Percentiles rank a stretch among this genome's conserved stretches.
These are phyloP conservation scores for Hydrotaea diabolus DNA, from an alignment of 2,888 invertebrate species.

Conservation along the genomic window DNA sequence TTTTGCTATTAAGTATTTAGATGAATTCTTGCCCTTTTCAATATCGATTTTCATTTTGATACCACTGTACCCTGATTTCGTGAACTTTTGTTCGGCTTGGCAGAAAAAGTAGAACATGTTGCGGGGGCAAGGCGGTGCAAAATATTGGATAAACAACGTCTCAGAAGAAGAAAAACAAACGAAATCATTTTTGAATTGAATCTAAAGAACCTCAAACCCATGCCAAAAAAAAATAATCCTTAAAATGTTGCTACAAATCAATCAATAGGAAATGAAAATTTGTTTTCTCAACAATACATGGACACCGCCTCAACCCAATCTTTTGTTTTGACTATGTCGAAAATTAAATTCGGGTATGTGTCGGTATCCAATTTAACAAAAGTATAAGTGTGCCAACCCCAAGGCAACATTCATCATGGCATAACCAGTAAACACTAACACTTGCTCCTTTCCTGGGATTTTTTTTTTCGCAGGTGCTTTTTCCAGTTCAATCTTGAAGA, in stretches of 20 bases:
- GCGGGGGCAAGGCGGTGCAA: neutral
- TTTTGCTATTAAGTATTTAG: too few species aligned
- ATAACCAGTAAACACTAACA: neutral
- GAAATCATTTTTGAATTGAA: constrained; percentile 48
- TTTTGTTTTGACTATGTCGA: neutral
- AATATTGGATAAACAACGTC: neutral
- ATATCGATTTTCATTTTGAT: neutral
- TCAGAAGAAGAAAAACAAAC: neutral
- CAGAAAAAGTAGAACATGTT: neutral
- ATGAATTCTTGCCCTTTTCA: too few species aligned
- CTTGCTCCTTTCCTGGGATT: too few species aligned
- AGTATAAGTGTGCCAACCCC: neutral
- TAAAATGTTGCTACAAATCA: constrained; percentile 20
- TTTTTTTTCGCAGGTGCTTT: neutral
- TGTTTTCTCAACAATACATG: constrained; percentile 15
- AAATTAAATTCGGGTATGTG: neutral
- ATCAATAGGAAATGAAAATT: constrained; percentile 28
- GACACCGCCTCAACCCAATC: neutral
- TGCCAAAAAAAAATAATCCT: constrained; percentile 2
- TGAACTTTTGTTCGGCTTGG: neutral
- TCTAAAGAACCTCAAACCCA: constrained; percentile 34
- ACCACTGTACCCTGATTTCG: neutral
- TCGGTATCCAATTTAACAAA: neutral
- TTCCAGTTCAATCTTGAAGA: constrained; percentile 15
- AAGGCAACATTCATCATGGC: neutral